Percentiles rank a stretch among this genome's conserved stretches.
Conservation (phyloP, 1,140 invertebrate genomes). For the Drosophila subpulchrella region DNA sequence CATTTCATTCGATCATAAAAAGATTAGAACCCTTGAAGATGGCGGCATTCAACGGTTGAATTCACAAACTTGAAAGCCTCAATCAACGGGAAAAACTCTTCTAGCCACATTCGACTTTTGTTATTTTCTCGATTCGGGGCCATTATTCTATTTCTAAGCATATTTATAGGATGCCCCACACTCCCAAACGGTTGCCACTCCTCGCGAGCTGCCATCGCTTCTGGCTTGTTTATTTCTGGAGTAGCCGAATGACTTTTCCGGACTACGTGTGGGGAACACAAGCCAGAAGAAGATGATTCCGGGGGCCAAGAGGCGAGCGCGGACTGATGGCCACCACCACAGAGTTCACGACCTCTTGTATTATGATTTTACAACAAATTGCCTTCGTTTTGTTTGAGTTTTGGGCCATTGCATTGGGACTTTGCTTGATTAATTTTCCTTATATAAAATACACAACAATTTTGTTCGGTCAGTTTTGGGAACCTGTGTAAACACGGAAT, state of each 20-base stretch:
- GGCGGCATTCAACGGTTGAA: not conserved
- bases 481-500: slow-evolving; percentile 55
- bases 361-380: slow-evolving; percentile 32
- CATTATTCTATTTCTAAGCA: slow-evolving; percentile 68
- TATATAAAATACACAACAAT: slow-evolving; percentile 8
- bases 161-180: slow-evolving; percentile 58
- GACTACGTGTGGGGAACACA: slow-evolving; percentile 73
- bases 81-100: slow-evolving; percentile 51
- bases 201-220: slow-evolving; percentile 12
- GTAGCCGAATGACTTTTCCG: slow-evolving; percentile 80
- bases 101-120: slow-evolving; percentile 24
- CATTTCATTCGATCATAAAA: slow-evolving; percentile 3
- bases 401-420: slow-evolving; percentile 3
- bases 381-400: slow-evolving; percentile 21
- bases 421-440: slow-evolving; percentile 30
- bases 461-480: slow-evolving; percentile 3
- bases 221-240: slow-evolving; percentile 77
- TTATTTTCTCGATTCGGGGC: slow-evolving; percentile 27
- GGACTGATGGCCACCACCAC: slow-evolving; percentile 40
- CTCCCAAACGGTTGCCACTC: slow-evolving; percentile 17
- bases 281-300: slow-evolving; percentile 45
- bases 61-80: slow-evolving; percentile 26
- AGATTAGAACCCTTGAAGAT: not conserved
- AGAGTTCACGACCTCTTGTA: slow-evolving; percentile 70
- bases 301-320: too few species aligned